Conservation (phyloP, 2,888 invertebrate species). For the Glyphotaelius pellucidus region DNA sequence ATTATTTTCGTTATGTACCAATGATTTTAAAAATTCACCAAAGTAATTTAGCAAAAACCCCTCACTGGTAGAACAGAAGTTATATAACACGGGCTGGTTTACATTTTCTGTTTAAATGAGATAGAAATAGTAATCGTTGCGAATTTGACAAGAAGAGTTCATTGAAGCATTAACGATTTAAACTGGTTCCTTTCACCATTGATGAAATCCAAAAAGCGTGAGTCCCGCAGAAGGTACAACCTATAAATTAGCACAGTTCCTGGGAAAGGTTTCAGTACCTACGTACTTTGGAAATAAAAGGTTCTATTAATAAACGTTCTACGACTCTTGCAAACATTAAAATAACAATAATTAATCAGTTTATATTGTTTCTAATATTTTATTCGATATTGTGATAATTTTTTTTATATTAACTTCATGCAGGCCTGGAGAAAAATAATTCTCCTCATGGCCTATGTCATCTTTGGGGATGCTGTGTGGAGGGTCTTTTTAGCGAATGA, state of each 20-base stretch:
- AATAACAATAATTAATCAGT: too few species aligned
- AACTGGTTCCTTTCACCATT: background rate
- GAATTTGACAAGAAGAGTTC: background rate
- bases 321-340: background rate
- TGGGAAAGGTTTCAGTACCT: background rate
- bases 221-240: background rate
- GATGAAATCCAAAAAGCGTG: background rate
- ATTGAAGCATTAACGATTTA: background rate
- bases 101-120: background rate
- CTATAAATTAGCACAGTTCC: background rate
- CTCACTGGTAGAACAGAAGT: background rate
- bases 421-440: too few species aligned
- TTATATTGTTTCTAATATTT: too few species aligned
- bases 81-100: background rate
- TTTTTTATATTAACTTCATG: too few species aligned
- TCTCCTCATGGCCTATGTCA: too few species aligned
- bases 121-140: background rate
- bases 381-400: too few species aligned
- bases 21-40: background rate
- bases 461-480: too few species aligned
- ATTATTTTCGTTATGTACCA: background rate
- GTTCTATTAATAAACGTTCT: background rate
- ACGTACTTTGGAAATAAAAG: background rate
- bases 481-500: too few species aligned
- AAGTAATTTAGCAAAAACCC: background rate